phyloP scores from a whole-genome alignment of 2,113 vertebrate genomes.

The Macrotis lagotis region DNA sequence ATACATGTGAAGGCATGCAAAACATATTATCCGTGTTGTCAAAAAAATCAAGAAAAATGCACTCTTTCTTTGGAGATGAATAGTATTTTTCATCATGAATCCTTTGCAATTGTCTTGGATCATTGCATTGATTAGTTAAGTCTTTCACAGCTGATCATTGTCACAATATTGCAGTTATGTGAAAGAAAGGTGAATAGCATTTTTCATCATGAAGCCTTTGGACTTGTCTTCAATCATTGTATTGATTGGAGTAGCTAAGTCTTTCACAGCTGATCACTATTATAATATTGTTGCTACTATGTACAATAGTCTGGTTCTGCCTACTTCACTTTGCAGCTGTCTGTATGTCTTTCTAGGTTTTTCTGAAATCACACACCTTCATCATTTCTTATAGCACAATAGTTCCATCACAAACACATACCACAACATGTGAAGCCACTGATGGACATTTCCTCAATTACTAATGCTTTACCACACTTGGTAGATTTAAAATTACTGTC shows the following conservation, averaged over 20 bases:
- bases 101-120: neutral
- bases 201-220: neutral
- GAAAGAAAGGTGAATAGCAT: neutral
- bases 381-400: neutral
- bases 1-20: neutral
- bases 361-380: neutral
- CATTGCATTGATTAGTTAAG: neutral
- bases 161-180: too few species aligned
- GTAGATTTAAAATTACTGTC: too few species aligned
- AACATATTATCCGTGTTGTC: neutral
- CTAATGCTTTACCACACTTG: too few species aligned
- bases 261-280: neutral
- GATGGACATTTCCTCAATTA: too few species aligned
- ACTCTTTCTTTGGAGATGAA: neutral
- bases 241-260: neutral
- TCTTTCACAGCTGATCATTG: neutral
- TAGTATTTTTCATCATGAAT: neutral
- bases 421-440: neutral
- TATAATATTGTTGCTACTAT: neutral
- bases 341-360: neutral
- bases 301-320: neutral
- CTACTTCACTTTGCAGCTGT: neutral
- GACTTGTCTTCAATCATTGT: neutral
- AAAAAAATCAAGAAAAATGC: neutral
- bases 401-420: neutral